Percentiles rank a stretch among this genome's conserved stretches.
These are phyloP conservation scores for Ephestia elutella DNA, from an alignment of 1,140 invertebrate species.

Conservation along the genomic window DNA sequence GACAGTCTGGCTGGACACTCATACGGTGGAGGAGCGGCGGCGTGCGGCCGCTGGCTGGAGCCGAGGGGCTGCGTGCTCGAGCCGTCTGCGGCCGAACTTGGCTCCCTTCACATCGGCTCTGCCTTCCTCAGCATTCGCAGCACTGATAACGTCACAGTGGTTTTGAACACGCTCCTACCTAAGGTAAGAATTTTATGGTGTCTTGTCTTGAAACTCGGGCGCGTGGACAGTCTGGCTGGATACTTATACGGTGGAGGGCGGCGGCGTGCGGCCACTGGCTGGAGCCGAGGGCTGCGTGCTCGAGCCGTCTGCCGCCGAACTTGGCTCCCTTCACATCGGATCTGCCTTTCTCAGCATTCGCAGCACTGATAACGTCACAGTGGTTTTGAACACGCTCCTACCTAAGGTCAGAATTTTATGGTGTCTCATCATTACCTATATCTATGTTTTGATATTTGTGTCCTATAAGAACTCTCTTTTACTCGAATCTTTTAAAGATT, in stretches of 20 bases:
- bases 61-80: conserved; percentile 61
- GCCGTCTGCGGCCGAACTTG: conserved; percentile 47
- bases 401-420: conserved; percentile 43
- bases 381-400: conserved; percentile 55
- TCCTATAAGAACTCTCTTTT: too few species aligned
- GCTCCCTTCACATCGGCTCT: conserved; percentile 47
- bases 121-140: conserved; percentile 49
- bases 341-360: conserved; percentile 50
- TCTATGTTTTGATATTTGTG: too few species aligned
- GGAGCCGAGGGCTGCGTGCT: conserved; percentile 56
- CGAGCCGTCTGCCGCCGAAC: conserved; percentile 50
- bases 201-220: conserved; percentile 27
- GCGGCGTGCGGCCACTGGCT: conserved; percentile 29
- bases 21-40: conserved; percentile 29
- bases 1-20: conserved; percentile 54
- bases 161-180: conserved; percentile 58
- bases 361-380: conserved; percentile 51
- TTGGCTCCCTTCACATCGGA: conserved; percentile 49
- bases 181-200: conserved; percentile 38
- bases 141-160: conserved; percentile 51
- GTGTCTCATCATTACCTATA: conserved; percentile 11
- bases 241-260: conserved; percentile 33
- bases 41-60: conserved; percentile 33
- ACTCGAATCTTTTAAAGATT: too few species aligned
- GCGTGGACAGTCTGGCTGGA: conserved; percentile 56